These are phyloP conservation scores for Volucella bombylans DNA, from an alignment of 2,888 invertebrate genomes.

Conservation along the genomic window DNA sequence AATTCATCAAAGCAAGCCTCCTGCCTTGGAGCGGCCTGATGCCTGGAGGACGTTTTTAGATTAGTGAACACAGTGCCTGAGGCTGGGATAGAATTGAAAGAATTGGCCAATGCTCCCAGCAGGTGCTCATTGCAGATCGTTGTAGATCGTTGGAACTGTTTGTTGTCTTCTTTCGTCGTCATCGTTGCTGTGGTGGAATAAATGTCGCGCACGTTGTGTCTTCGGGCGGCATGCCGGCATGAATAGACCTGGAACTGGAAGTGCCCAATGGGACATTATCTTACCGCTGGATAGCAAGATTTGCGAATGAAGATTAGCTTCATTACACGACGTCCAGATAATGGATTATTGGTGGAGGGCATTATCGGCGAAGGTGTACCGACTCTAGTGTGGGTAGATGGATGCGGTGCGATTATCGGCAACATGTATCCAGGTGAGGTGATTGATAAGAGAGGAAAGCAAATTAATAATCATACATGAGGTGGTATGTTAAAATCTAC, in stretches of 20 bases:
- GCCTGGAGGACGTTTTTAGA: conserved; percentile 55
- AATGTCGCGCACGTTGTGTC: conserved; percentile 30
- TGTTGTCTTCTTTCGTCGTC: conserved; percentile 31
- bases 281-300: conserved; percentile 49
- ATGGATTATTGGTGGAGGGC: conserved; percentile 70
- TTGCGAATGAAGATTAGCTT: conserved; percentile 69
- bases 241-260: conserved; percentile 20
- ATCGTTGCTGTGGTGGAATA: conserved; percentile 26
- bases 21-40: conserved; percentile 53
- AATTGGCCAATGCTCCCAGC: conserved; percentile 67
- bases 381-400: conserved; percentile 47
- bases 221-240: background rate
- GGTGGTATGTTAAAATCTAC: conserved; percentile 38
- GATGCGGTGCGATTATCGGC: conserved; percentile 55
- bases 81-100: conserved; percentile 24
- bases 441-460: conserved; percentile 29
- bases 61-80: conserved; percentile 28
- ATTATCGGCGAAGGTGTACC: conserved; percentile 60
- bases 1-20: conserved; percentile 67
- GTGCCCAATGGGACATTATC: conserved; percentile 42
- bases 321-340: conserved; percentile 71
- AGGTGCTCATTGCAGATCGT: conserved; percentile 61
- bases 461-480: conserved; percentile 52
- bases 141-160: conserved; percentile 53
- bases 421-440: conserved; percentile 26